Evolutionary conservation across 2,888 invertebrate genomes (phyloP), one percentile per base, ranked within the genome.

Genomic region (Andrena haemorrhoa): DNA sequence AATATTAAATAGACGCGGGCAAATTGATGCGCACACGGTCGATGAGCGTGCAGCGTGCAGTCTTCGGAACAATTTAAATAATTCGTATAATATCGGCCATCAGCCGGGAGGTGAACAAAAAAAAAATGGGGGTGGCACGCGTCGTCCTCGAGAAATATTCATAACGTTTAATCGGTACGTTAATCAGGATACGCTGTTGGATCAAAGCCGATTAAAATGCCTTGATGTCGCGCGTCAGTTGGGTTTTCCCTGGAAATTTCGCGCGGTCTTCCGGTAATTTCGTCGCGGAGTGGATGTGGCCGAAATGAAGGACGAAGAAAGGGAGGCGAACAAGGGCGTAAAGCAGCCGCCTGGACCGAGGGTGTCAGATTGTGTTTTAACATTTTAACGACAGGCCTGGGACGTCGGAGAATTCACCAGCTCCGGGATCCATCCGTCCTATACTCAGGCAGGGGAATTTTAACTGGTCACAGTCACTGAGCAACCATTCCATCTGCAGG

Each of bases 61-160:
- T 63, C 33, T 16, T 64, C 63, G 29, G 69, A 33, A 47, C 68
- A 29, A 70, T 79, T 79, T 73, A 64, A 74, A 79, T 74, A 74
- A 69, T 80, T 74, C 49, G 68, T 56, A 58, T 20, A 51, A 51
- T n/a, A 60, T 8, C 29, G 8, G 12, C 12, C 3, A 5, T 16
- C 51, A 6, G 5, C 31, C 41, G 7, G 33, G 23, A 51, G 41
- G 35, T 16, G 58, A 12, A 23, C 31, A 10, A 33, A n/a, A 12
- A 23, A 41, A 10, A 33, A n/a, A 12, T 4, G 20, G 23, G 65
- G 33, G 5, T 1, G 5, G 0, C 16, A 2, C 49, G 29, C 16
- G 10, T 49, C 35, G 29, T 47, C 2, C 12, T 35, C 56, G 58
- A 33, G 64, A 78, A 79, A 78, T 79, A 78, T 78, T 70, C 70